Evolutionary conservation across 1,140 invertebrate genomes (phyloP), one percentile per base, ranked within the genome.

Genomic region (Zaprionus africanus): DNA sequence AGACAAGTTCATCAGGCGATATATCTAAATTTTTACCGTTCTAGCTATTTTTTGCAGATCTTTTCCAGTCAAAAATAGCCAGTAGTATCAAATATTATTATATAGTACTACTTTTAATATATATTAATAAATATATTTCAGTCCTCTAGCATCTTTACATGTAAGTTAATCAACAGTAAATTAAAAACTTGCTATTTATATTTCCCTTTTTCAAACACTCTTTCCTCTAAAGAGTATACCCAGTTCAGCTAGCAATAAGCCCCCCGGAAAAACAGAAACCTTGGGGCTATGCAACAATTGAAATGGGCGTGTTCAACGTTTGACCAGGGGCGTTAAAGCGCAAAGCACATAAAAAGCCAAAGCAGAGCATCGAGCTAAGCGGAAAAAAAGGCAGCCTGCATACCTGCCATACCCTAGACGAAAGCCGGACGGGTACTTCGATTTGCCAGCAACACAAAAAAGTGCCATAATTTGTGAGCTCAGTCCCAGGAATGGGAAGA

Each of bases 291-390:
- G 31, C 46, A 22, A 22, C 65, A 57, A 62, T 46, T 51, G 56
- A 26, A 70, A 63, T 63, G 72, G 72, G 72, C 72, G 72, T 75
- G 41, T 49, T 57, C 58, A 24, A 19, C 72, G 53, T 60, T 69
- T 69, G 66, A 62, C 72, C 72, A 58, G 56, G 51, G 59, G 59
- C 66, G 65, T 41, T 62, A 46, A 28, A 38, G 41, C 41, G 12
- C 9, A 57, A 68, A 68, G 53, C 22, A 22, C 31, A 64, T 46
- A 54, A 64, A 64, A 53, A 38, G 61, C 31, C 53, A 65, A 65
- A 51, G 46, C 46, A 12, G 19, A 51, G 41, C 41, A 51, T 22
- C 19, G 19, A 22, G 19, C 46, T 12, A 24, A 51, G 46, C 46
- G 46, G 19, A 49, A 24, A 19, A 22, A 51, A 49, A 22, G 22